Evolutionary conservation across 2,888 invertebrate genomes (phyloP).

Genomic region (Luperina nickerlii): DNA sequence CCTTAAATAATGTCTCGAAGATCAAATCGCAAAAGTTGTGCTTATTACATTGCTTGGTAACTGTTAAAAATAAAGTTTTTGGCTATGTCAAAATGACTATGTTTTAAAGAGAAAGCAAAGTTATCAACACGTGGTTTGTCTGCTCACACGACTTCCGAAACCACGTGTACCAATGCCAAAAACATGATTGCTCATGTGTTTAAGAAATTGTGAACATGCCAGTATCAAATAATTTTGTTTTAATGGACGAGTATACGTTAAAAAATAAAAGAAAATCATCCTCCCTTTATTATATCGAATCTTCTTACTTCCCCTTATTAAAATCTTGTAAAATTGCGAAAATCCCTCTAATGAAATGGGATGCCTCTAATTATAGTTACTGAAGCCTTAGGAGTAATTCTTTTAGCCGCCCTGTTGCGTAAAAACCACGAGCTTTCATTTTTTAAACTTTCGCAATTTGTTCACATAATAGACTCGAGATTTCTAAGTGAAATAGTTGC

Average conservation of each 20-base stretch:
- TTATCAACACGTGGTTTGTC: conserved; percentile 33
- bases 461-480: not conserved
- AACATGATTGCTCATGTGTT: not conserved
- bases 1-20: not conserved
- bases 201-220: not conserved
- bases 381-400: conserved; percentile 27
- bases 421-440: not conserved
- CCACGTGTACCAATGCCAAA: conserved; percentile 31
- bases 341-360: not conserved
- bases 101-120: conserved; percentile 23
- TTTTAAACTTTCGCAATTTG: conserved; percentile 5
- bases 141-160: conserved; percentile 28
- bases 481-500: too few relatives aligned
- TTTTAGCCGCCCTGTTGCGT: not conserved
- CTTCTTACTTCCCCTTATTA: not conserved
- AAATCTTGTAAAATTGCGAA: not conserved
- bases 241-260: not conserved
- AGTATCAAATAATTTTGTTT: not conserved
- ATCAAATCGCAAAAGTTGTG: not conserved
- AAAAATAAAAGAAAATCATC: conserved; percentile 4
- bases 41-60: conserved; percentile 1
- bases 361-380: conserved; percentile 12
- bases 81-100: not conserved
- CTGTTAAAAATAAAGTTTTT: conserved; percentile 12
- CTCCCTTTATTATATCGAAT: not conserved